Evolutionary conservation across 1,140 invertebrate genomes (phyloP), one percentile per base, ranked within the genome.

Genomic region (Drosophila pruinosa): DNA sequence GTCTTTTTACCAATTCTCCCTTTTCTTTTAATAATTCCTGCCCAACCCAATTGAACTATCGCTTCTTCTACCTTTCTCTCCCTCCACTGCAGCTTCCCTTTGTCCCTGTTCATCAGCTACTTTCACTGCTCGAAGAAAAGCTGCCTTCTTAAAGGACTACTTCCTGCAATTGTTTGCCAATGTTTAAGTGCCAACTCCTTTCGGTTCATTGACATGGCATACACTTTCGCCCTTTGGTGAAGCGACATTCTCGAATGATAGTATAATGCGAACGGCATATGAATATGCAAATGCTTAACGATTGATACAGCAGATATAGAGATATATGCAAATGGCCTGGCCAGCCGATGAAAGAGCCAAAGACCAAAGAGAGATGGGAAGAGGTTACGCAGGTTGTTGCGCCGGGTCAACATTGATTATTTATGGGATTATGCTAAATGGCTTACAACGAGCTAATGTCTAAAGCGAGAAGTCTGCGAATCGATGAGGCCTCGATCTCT

Each of bases 391-490:
- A 28, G 58, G 45, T 53, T 59, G 52, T 48, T 48, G 21, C 14
- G 54, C 48, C 56, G 57, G 73, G 62, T 75, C 73, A 75, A 68
- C 62, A 10, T 21, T 28, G 54, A 64, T 88, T 71, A 88, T 86
- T 86, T 86, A 88, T 86, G 77, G 77, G 64, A 54, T 68, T 86
- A 86, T 86, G 81, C 78, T 47, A 86, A 85, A 47, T 57, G 47
- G 24, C 3, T 81, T 86, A 86, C 77, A 86, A 43, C 56, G 28
- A 26, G 7, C 26, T 21, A 24, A 8, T 12, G 31, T 22, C 10
- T n/a, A n/a, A n/a, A n/a, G 21, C 12, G 5, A 45, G 22, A 22
- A 28, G 8, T 14, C 36, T 36, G 36, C 24, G 5, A 38, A 17
- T 48, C 12, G n/a, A n/a, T n/a, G 31, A 22, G 31, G 62, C 72